These are phyloP conservation scores for Ectropis grisescens DNA, from an alignment of 1,140 invertebrate genomes.

Conservation along the genomic window DNA sequence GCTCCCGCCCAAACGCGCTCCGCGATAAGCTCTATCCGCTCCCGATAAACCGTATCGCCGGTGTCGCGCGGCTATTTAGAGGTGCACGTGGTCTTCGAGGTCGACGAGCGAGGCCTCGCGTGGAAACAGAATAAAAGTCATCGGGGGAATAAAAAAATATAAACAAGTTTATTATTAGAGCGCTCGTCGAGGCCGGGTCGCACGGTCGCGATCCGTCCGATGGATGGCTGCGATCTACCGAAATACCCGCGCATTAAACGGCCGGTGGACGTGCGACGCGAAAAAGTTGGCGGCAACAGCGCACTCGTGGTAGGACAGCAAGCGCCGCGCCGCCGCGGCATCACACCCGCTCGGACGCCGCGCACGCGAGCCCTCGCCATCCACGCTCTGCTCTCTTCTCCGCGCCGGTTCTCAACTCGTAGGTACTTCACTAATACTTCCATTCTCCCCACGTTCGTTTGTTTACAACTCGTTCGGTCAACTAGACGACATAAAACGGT, in stretches of 20 bases:
- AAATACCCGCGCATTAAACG: slow-evolving; percentile 64
- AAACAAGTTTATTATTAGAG: slow-evolving; percentile 69
- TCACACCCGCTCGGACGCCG: slow-evolving; percentile 4
- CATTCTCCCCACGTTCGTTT: too few species aligned
- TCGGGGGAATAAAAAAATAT: slow-evolving; percentile 62
- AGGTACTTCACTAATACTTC: slow-evolving; percentile 9
- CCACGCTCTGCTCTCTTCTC: neutral
- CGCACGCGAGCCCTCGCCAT: neutral
- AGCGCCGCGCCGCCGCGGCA: slow-evolving; percentile 21
- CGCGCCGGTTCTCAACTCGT: neutral
- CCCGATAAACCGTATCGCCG: slow-evolving; percentile 17
- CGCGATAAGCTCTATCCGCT: slow-evolving; percentile 4
- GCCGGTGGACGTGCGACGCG: slow-evolving; percentile 30
- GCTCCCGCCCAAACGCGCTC: slow-evolving; percentile 6
- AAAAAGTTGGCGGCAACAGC: slow-evolving; percentile 45
- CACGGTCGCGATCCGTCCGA: slow-evolving; percentile 65
- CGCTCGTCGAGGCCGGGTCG: slow-evolving; percentile 60
- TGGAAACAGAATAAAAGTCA: slow-evolving; percentile 44
- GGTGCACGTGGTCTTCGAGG: slow-evolving; percentile 47
- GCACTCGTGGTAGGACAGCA: slow-evolving; percentile 37
- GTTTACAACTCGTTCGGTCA: too few species aligned
- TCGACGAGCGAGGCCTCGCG: slow-evolving; percentile 24
- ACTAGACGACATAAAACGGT: too few species aligned
- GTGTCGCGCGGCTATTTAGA: slow-evolving; percentile 43
- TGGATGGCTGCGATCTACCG: slow-evolving; percentile 64